A percentile compares a stretch with the other conserved stretches of the same genome.
These are phyloP conservation scores for Oplegnathus fasciatus DNA, from an alignment of 2,113 vertebrate species.

Conservation along the genomic window DNA sequence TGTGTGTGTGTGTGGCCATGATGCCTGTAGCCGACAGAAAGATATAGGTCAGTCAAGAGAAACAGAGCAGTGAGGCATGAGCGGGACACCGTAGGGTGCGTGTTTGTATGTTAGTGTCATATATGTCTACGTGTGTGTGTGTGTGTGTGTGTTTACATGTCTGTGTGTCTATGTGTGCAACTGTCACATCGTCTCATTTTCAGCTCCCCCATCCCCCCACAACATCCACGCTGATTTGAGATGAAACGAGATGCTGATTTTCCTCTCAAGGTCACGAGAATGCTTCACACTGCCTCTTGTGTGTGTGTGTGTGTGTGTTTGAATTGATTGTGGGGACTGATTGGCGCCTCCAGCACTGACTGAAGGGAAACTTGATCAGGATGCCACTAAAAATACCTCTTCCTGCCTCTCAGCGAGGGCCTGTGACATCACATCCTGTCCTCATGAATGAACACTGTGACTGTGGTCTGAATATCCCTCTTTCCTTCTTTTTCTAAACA, in stretches of 20 bases:
- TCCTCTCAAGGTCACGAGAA: conserved; percentile 39
- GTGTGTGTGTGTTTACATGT: background rate
- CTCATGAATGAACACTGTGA: conserved; percentile 64
- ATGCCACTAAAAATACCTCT: conserved; percentile 77
- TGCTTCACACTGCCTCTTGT: conserved; percentile 2
- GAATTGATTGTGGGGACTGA: conserved; percentile 55
- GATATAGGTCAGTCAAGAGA: conserved; percentile 77
- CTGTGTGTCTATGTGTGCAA: conserved; percentile 12
- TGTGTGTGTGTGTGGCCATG: conserved; percentile 15
- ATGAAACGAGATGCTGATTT: conserved; percentile 23
- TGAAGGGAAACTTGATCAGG: conserved; percentile 73
- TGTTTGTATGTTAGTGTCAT: background rate
- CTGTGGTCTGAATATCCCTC: conserved; percentile 33
- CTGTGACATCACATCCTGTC: conserved; percentile 79
- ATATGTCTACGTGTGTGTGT: conserved; percentile 6
- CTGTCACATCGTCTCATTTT: conserved; percentile 58
- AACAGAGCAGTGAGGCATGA: conserved; percentile 31
- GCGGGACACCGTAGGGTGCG: conserved; percentile 8
- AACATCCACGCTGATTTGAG: conserved; percentile 13
- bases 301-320: conserved; percentile 14
- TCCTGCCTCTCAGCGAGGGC: conserved; percentile 67
- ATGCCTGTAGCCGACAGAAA: conserved; percentile 48
- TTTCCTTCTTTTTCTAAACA: conserved; percentile 47
- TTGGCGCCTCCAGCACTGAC: conserved; percentile 49
- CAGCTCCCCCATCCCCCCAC: conserved; percentile 29